A percentile compares a stretch with the other conserved stretches of the same genome.
Conservation (phyloP, 2,888 invertebrate genomes). For the Thymelicus acteon region DNA sequence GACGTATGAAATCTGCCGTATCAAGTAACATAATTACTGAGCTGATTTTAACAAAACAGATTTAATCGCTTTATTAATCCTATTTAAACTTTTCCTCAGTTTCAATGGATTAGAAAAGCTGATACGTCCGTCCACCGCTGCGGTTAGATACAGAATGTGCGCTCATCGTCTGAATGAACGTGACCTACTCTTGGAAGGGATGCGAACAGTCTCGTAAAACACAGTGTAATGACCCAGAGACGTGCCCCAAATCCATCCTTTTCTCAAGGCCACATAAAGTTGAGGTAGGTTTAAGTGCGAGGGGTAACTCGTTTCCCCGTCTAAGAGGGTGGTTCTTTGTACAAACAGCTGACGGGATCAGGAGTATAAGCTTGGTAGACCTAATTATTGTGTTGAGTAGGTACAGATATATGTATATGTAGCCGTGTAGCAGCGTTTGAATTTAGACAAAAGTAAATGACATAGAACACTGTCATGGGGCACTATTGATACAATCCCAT, state of each 20-base stretch:
- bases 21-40: no score
- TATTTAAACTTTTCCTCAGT: not conserved
- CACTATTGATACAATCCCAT: no score
- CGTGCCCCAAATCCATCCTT: conserved; percentile 3
- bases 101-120: no score
- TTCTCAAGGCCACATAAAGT: not conserved
- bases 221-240: conserved; percentile 11
- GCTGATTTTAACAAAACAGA: no score
- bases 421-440: no score
- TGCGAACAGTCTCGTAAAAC: not conserved
- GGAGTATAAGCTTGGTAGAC: not conserved
- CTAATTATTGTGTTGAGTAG: no score
- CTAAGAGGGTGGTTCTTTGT: not conserved
- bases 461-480: no score
- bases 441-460: no score
- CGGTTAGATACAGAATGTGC: not conserved
- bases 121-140: not conserved
- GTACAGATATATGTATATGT: no score
- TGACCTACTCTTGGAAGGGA: not conserved
- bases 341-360: not conserved
- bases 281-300: not conserved
- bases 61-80: no score
- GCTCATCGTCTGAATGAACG: not conserved
- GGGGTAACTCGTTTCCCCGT: not conserved
- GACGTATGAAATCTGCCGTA: no score